Conservation (phyloP, 2,797 vertebrate species). For the Rhinatrema bivittatum region DNA sequence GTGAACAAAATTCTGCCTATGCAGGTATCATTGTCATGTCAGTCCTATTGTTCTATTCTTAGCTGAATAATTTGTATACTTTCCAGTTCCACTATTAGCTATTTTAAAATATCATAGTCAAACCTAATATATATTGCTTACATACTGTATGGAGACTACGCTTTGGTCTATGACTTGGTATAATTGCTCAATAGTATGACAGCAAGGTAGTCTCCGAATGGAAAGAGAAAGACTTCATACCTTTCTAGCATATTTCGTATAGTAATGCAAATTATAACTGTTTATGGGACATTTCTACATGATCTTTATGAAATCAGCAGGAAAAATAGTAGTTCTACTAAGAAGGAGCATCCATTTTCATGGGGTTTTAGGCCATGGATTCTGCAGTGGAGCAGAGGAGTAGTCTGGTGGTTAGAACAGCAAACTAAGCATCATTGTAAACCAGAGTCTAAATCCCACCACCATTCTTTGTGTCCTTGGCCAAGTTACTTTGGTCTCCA, state of each 20-base stretch:
- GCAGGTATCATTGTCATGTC: rapidly evolving
- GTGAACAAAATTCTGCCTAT: background rate
- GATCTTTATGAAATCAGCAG: background rate
- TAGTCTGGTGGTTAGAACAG: too few species aligned
- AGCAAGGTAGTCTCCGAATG: constrained; percentile 7
- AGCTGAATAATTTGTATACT: too few species aligned
- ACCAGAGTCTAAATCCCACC: too few species aligned
- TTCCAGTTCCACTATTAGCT: constrained; percentile 15
- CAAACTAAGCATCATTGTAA: too few species aligned
- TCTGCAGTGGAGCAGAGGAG: too few species aligned
- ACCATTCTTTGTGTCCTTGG: too few species aligned
- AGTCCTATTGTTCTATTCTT: constrained; percentile 11
- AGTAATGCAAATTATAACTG: too few species aligned
- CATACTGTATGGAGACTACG: too few species aligned
- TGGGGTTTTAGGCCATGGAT: too few species aligned
- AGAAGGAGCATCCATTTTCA: too few species aligned
- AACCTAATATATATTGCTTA: constrained; percentile 7
- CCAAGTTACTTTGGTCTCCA: too few species aligned
- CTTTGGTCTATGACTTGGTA: constrained; percentile 10
- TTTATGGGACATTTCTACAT: background rate
- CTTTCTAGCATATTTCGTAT: background rate
- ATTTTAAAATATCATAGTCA: constrained; percentile 6
- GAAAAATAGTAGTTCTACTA: too few species aligned
- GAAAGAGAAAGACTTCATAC: background rate
- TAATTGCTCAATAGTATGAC: constrained; percentile 8